Base-by-base conservation (phyloP, 2,113 vertebrate species). In the Alouatta palliata region DNA sequence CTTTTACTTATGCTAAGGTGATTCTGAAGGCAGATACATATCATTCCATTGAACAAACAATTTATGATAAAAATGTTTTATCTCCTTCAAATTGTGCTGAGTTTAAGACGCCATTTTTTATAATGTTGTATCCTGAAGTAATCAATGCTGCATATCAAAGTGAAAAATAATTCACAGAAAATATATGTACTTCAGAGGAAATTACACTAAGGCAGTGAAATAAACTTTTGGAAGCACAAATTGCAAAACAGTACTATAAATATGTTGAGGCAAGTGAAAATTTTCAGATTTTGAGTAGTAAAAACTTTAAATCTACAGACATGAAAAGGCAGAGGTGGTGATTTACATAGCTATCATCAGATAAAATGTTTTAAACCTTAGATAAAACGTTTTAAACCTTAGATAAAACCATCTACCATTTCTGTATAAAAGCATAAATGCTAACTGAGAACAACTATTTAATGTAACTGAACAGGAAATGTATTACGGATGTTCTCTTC, bases 31-130 rank as follows among this genome's bases (percentile, higher is more conserved):
- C 21, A 95, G 84, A 64, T 56, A 90, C 64, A 40, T 17, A 68
- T 40, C 1, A 92, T 64, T n/a, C 25, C 43, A 96, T 45, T 76
- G 49, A 56, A 82, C 13, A 47, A 73, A 32, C 10, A 90, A 17
- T n/a, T 84, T 20, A 80, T 86, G 54, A 32, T 91, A 76, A 96
- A 94, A 89, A 79, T 83, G 19, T 32, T 43, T 91, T 30, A 85
- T 68, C 40, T 92, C 54, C 54, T 70, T 43, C 20, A 90, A 76
- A 70, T 54, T 32, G 32, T 66, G 21, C 40, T 77, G 32, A 80
- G 32, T 64, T 75, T 35, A 92, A 49, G 40, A 68, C 25, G 11
- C 3, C 70, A 45, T 37, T 84, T 89, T 73, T 83, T 6, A 77
- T 68, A 90, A 49, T 43, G 0, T 80, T 83, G 75, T 84, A n/a